These are phyloP conservation scores for Maniola hyperantus DNA, from an alignment of 2,888 invertebrate genomes.

Conservation along the genomic window DNA sequence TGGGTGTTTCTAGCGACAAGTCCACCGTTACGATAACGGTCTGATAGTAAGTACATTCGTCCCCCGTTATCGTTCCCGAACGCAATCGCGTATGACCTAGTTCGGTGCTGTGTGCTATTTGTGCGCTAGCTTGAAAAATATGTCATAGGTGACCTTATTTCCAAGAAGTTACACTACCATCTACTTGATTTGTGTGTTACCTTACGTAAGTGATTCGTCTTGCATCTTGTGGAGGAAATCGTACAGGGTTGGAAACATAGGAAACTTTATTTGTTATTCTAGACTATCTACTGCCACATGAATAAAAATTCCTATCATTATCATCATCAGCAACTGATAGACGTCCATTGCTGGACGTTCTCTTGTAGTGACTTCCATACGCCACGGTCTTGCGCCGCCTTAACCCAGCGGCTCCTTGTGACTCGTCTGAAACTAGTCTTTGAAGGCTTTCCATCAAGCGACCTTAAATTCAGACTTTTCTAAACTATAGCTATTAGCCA, in stretches of 20 bases:
- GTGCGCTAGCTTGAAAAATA: slow-evolving; percentile 11
- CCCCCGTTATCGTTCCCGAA: slow-evolving; percentile 6
- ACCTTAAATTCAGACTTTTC: background rate
- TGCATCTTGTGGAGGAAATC: background rate
- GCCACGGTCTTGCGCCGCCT: too few relatives aligned
- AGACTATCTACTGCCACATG: too few relatives aligned
- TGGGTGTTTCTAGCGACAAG: background rate
- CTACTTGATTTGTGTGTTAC: background rate
- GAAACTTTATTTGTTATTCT: too few relatives aligned
- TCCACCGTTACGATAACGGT: background rate
- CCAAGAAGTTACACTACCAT: background rate
- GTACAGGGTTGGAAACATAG: background rate
- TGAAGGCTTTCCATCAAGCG: background rate
- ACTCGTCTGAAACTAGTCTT: too few relatives aligned
- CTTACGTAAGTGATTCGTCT: background rate
- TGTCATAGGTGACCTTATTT: slow-evolving; percentile 13
- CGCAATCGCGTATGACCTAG: slow-evolving; percentile 12
- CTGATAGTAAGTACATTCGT: background rate
- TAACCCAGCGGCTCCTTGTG: too few relatives aligned
- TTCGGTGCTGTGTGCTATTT: slow-evolving; percentile 8
- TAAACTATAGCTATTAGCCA: background rate
- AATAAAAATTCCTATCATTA: too few relatives aligned
- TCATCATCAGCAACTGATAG: too few relatives aligned
- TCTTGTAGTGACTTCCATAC: too few relatives aligned
- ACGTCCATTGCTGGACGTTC: too few relatives aligned